phyloP scores from a whole-genome alignment of 2,888 invertebrate species.

The Aproaerema taeniolella region DNA sequence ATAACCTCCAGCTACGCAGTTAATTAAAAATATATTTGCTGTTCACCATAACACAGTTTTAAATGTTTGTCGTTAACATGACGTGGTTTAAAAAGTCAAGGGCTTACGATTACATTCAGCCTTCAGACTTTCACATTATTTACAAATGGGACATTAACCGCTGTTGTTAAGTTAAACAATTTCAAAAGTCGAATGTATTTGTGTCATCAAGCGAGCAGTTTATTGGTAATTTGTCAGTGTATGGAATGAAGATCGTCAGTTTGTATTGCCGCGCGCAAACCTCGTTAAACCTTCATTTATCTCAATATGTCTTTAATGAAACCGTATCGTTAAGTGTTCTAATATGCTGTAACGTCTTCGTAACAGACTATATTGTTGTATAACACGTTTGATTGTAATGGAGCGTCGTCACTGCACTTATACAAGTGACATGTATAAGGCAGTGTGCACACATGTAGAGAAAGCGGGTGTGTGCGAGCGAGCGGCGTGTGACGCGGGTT shows the following conservation, averaged over 20 bases:
- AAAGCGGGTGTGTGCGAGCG: constrained; percentile 30
- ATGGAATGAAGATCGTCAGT: too few relatives aligned
- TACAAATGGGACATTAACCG: constrained; percentile 11
- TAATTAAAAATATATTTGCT: constrained; percentile 4
- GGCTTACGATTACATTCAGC: constrained; percentile 14
- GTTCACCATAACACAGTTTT: constrained; percentile 4
- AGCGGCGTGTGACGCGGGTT: constrained; percentile 60
- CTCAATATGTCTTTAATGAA: constrained; percentile 26
- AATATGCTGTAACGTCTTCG: constrained; percentile 30
- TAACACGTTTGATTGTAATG: constrained; percentile 58
- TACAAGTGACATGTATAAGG: constrained; percentile 25
- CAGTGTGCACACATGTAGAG: constrained; percentile 16
- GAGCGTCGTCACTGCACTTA: constrained; percentile 51
- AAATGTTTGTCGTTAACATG: constrained; percentile 2
- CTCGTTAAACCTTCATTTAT: constrained; percentile 18
- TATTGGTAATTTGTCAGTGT: too few relatives aligned
- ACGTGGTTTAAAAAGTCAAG: constrained; percentile 12
- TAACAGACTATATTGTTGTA: constrained; percentile 45
- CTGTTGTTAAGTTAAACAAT: neutral
- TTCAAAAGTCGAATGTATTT: neutral
- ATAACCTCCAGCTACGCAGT: constrained; percentile 3
- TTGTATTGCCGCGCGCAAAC: constrained; percentile 2
- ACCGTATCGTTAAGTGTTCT: constrained; percentile 24
- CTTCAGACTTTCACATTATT: constrained; percentile 14
- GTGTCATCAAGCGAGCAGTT: too few relatives aligned